These are phyloP conservation scores for Hymenopus coronatus DNA, from an alignment of 2,888 invertebrate genomes.

Conservation along the genomic window DNA sequence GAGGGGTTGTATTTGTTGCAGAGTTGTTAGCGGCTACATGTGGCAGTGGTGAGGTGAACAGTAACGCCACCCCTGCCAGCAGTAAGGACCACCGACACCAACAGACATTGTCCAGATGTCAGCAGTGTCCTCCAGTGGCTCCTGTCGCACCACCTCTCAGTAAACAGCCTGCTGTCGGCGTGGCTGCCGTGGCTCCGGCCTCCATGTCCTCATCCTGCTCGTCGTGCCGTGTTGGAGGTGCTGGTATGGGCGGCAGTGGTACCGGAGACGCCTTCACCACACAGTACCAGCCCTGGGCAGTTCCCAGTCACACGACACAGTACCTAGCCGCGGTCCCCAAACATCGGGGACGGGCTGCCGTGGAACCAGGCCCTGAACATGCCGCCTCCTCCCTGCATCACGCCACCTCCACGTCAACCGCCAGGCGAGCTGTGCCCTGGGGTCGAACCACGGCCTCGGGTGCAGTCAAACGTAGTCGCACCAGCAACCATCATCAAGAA, in stretches of 20 bases:
- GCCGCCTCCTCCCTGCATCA: conserved; percentile 38
- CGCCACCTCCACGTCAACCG: conserved; percentile 38
- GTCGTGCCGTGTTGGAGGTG: background rate
- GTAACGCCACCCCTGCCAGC: background rate
- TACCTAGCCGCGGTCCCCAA: conserved; percentile 22
- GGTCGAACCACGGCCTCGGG: conserved; percentile 10
- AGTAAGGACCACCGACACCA: background rate
- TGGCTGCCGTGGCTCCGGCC: conserved; percentile 23
- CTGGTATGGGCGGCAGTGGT: background rate
- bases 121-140: background rate
- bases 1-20: background rate
- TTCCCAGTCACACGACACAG: background rate
- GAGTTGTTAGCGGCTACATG: conserved; percentile 28
- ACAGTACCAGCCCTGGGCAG: background rate
- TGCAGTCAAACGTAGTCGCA: conserved; percentile 26
- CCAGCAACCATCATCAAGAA: conserved; percentile 31
- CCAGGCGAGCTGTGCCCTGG: conserved; percentile 6
- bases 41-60: conserved; percentile 17
- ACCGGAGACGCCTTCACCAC: background rate
- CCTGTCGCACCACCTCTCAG: background rate
- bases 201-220: conserved; percentile 5
- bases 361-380: conserved; percentile 38
- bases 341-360: conserved; percentile 30
- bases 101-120: background rate
- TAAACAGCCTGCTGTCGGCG: conserved; percentile 30